Evolutionary conservation across 2,888 invertebrate species (phyloP), one percentile per base, ranked within the genome.

Genomic region (Clivina fossor): DNA sequence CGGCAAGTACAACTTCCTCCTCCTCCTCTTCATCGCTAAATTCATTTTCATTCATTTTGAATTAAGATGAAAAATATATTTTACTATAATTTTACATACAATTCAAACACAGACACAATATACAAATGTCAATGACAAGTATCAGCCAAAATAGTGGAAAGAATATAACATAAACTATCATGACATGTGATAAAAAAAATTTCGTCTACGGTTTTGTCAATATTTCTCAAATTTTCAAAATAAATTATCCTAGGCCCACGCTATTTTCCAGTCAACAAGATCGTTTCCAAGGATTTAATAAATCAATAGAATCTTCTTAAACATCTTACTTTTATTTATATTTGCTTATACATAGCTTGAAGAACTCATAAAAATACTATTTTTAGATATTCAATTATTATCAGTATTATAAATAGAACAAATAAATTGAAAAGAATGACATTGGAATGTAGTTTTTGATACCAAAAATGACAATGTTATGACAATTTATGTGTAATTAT

Each of bases 11-110:
- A 9, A 72, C 61, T 13, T 60, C 62, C 20, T 68, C 64, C 22
- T 61, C 65, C 30, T 66, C 67, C 3, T 66, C 66, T 18, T 65
- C 66, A 11, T 62, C 70, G 11, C 64, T 65, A 38, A 69, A 66
- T 47, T 72, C 72, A 50, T 65, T 66, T 11, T 69, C 71, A 7
- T 71, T 70, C 72, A 73, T 73, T 57, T 59, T 64, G 32, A 48
- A 32, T 26, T 30, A 28, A 19, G 13, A 57, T 38, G 19, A 18
- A 11, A 18, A 9, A 41, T 37, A 37, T n/a, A n/a, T n/a, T n/a
- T n/a, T n/a, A n/a, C n/a, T n/a, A n/a, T n/a, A n/a, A n/a, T 4
- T 51, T 53, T 46, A 35, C 15, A 54, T 13, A 37, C 47, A 58
- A 46, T 30, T 18, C 13, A 58, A 16, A 40, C 56, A 56, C 33